Percentiles rank a stretch among this genome's conserved stretches.
These are phyloP conservation scores for Nephrotoma appendiculata DNA, from an alignment of 2,888 invertebrate species.

Conservation along the genomic window DNA sequence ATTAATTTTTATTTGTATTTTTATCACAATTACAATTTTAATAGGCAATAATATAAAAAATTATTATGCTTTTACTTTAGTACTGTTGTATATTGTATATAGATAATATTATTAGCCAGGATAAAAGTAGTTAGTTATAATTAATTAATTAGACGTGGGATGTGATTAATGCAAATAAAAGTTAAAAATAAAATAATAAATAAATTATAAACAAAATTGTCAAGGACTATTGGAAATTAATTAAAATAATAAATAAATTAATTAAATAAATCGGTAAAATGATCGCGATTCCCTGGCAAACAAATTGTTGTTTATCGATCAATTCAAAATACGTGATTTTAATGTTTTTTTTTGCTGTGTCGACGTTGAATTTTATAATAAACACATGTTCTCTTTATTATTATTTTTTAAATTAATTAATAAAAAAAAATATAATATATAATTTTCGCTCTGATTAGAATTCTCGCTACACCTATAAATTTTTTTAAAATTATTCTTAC, in stretches of 20 bases:
- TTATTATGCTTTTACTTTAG: not conserved
- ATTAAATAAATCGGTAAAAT: slow-evolving; percentile 6
- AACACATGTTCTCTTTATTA: not conserved
- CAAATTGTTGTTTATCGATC: not conserved
- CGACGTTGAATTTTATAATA: not conserved
- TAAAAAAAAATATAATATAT: not conserved
- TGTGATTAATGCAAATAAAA: not conserved
- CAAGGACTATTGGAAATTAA: slow-evolving; percentile 7
- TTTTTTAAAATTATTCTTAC: not conserved
- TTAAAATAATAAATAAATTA: not conserved
- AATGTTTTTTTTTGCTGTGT: not conserved
- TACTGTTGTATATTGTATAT: not conserved
- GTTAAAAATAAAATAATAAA: slow-evolving; percentile 5
- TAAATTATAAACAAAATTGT: slow-evolving; percentile 6
- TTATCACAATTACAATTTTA: not conserved
- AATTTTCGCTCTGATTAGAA: not conserved
- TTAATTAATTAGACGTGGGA: not conserved
- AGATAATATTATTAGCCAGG: not conserved
- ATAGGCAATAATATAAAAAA: not conserved
- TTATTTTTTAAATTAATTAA: not conserved
- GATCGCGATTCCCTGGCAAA: slow-evolving; percentile 11
- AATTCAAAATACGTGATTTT: not conserved
- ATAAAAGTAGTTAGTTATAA: not conserved
- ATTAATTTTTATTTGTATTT: not conserved
- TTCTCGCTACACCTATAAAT: not conserved